Base-by-base conservation (phyloP, 1,140 invertebrate species). In the Centruroides vittatus region DNA sequence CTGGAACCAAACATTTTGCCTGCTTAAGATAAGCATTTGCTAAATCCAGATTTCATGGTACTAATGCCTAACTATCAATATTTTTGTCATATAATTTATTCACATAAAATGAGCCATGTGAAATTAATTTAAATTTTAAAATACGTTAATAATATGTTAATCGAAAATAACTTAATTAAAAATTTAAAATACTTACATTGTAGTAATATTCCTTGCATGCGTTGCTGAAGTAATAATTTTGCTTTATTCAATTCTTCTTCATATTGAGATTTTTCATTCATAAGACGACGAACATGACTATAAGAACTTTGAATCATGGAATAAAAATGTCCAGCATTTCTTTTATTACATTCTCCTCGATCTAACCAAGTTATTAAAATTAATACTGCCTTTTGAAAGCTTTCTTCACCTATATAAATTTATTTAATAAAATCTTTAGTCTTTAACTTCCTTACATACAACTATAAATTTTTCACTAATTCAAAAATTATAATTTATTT, bases 301-400 rank as follows among this genome's bases (percentile, higher is more conserved):
- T 95, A 93, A 0, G 86, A 89, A 12, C 87, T 88, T 74, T 97
- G 92, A 60, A 97, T 89, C 84, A 97, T 87, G 1, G 88, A 89
- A 73, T 95, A 96, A 75, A 97, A 96, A 1, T 80, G 81, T 69
- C 88, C 90, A 0, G 88, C 82, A 72, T 92, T 94, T 56, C 85
- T 80, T 73, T 93, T 93, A 62, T 80, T 88, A 69, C 90, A 93
- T 69, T 94, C 90, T 5, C 92, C 93, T 13, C 89, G 81, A 70
- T 94, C 90, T 66, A 96, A 70, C 93, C 93, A 96, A 0, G 83
- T 84, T 0, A 86, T 82, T 3, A 93, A 81, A n/a, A 88, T 83
- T 79, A 89, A 75, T 47, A 78, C 71, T n/a, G 71, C 75, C 66
- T 78, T 74, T 47, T 72, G 71, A 65, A 80, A 80, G 3, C 73